These are phyloP conservation scores for Acleris emargana DNA, from an alignment of 2,888 invertebrate genomes.

Conservation along the genomic window DNA sequence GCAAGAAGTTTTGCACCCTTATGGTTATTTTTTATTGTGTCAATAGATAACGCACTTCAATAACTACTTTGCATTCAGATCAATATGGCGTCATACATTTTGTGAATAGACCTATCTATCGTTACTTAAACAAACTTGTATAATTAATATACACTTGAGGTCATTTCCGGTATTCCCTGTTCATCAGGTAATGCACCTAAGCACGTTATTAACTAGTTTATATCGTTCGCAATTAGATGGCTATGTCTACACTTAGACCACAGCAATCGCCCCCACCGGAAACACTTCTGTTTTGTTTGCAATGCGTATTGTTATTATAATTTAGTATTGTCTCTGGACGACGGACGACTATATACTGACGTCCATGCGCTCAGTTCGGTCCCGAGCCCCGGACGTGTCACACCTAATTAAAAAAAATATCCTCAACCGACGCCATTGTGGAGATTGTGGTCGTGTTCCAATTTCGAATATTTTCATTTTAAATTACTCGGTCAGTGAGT, in stretches of 20 bases:
- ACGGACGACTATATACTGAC: slow-evolving; percentile 38
- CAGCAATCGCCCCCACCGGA: slow-evolving; percentile 53
- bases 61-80: too few species aligned
- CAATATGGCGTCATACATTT: too few species aligned
- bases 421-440: not conserved
- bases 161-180: too few species aligned
- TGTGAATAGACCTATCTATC: too few species aligned
- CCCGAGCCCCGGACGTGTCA: slow-evolving; percentile 11
- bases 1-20: too few species aligned
- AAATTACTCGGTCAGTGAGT: not conserved
- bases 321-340: slow-evolving; percentile 55
- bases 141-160: too few species aligned
- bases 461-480: slow-evolving; percentile 2
- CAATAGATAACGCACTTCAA: too few species aligned
- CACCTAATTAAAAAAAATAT: slow-evolving; percentile 22
- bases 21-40: too few species aligned
- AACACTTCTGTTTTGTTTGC: slow-evolving; percentile 57
- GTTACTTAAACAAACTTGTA: too few species aligned
- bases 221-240: slow-evolving; percentile 24
- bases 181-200: too few species aligned
- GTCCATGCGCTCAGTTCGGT: slow-evolving; percentile 29
- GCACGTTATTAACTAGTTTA: too few species aligned
- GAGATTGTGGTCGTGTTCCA: not conserved
- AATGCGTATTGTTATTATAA: slow-evolving; percentile 70
- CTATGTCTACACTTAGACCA: slow-evolving; percentile 38